Base-by-base conservation (phyloP, 1,140 invertebrate genomes). In the Steinernema khuongi region DNA sequence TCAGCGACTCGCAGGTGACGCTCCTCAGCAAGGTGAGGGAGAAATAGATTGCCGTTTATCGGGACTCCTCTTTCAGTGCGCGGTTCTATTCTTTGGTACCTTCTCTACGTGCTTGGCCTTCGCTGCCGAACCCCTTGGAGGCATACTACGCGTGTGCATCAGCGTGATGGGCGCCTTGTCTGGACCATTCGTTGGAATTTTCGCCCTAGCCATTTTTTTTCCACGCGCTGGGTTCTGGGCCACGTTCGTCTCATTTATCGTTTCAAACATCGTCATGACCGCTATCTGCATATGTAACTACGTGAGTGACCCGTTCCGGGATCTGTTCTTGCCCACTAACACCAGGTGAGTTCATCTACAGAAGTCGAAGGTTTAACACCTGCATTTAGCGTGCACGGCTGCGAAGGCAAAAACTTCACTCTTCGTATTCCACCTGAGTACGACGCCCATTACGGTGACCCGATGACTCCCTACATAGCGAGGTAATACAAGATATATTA, bases 71-170 rank as follows among this genome's bases (percentile, higher is more conserved):
- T 68, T 68, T 67, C 31, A 77, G 77, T 36, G 44, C 1, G 69
- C 77, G 18, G 77, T 78, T 1, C 28, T 78, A 1, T 31, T 66
- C 22, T 74, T 50, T 32, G 77, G 77, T 14, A 22, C 69, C 7
- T 31, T 67, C 17, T 73, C 77, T 31, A 78, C 77, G 17, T 28
- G 32, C 7, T 66, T 78, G 2, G 77, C 77, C 11, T 78, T 78
- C 69, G 50, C 76, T 14, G 77, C 77, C n/a, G 77, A 77, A 74
- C 73, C 70, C 30, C 74, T 78, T 28, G 77, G 77, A 31, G 77
- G 77, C 31, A 78, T 79, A 41, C 68, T 76, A n/a, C 70, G 75
- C 28, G 71, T 78, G 29, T 78, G 76, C 32, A 77, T 77, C 26
- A 67, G 36, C 67, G 76, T 77, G 28, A 77, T 77, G 76, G 76